Conservation (phyloP, 2,797 vertebrate species). For the Arctocebus calabarensis region DNA sequence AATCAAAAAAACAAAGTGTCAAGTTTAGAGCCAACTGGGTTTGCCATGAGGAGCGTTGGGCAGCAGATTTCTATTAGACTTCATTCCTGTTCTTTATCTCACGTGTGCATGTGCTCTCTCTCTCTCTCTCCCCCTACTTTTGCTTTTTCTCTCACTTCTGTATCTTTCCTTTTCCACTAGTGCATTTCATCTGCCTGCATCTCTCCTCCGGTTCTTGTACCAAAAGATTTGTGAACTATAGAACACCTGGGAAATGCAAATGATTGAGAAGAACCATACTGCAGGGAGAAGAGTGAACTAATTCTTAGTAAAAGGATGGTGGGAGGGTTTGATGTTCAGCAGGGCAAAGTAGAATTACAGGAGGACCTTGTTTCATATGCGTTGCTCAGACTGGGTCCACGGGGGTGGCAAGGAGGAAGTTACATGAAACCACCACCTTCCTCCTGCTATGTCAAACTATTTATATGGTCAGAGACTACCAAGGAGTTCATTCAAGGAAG, state of each 20-base stretch:
- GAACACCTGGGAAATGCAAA: not conserved
- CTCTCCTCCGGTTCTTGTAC: not conserved
- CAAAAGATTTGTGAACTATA: not conserved
- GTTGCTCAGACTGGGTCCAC: slow-evolving; percentile 73
- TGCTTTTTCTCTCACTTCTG: not conserved
- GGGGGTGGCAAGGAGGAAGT: slow-evolving; percentile 75
- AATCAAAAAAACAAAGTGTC: not conserved
- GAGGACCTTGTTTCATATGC: slow-evolving; percentile 82
- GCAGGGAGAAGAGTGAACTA: not conserved
- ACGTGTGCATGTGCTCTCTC: too few relatives aligned
- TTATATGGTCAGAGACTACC: slow-evolving; percentile 74
- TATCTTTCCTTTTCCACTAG: not conserved
- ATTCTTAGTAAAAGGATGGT: not conserved
- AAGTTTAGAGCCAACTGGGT: not conserved
- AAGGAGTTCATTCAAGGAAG: slow-evolving; percentile 85
- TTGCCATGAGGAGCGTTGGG: not conserved
- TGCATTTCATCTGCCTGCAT: not conserved
- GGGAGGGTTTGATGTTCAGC: slow-evolving; percentile 79
- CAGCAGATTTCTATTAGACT: not conserved
- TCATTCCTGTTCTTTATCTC: not conserved
- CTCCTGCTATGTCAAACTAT: slow-evolving; percentile 68
- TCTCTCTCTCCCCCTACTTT: not conserved
- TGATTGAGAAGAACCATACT: not conserved
- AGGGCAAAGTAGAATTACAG: slow-evolving; percentile 78
- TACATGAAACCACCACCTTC: slow-evolving; percentile 80